Evolutionary conservation across 2,113 vertebrate species (phyloP).

Genomic region (Tricholaema leucomelas): DNA sequence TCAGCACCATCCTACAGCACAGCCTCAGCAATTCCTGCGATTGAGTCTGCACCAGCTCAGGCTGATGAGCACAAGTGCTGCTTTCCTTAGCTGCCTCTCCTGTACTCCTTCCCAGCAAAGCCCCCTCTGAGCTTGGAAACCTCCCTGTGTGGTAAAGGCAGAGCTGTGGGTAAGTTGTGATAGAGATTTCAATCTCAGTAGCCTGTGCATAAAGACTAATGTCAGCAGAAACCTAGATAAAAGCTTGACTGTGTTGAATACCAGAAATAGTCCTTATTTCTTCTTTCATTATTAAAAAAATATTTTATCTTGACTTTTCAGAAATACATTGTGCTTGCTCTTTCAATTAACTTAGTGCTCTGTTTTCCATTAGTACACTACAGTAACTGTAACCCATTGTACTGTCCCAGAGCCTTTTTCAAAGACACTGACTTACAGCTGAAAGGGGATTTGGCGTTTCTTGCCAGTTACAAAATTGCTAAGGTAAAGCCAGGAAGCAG

Average conservation of each 20-base stretch:
- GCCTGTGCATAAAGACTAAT: background rate
- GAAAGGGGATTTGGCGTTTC: constrained; percentile 24
- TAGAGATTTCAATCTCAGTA: background rate
- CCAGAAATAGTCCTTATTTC: constrained; percentile 25
- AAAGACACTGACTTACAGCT: constrained; percentile 53
- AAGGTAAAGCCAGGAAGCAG: constrained; percentile 34
- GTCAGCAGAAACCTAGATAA: constrained; percentile 33
- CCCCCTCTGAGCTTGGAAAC: accelerated
- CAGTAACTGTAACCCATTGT: constrained; percentile 29
- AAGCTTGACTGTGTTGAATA: background rate
- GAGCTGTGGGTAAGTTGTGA: background rate
- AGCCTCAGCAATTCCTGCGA: accelerated
- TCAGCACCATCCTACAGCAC: accelerated
- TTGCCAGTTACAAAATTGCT: constrained; percentile 36
- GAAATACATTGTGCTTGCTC: constrained; percentile 45
- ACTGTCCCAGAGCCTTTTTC: background rate
- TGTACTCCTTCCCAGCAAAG: background rate
- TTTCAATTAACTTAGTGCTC: constrained; percentile 66
- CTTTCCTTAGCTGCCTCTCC: background rate
- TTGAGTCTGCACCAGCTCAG: accelerated
- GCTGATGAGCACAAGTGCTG: background rate
- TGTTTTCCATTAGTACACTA: constrained; percentile 54
- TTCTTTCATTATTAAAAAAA: constrained; percentile 66
- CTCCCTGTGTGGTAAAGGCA: background rate
- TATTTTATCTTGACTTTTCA: constrained; percentile 61